Conservation (phyloP, 2,888 invertebrate species). For the Esperia sulphurella region DNA sequence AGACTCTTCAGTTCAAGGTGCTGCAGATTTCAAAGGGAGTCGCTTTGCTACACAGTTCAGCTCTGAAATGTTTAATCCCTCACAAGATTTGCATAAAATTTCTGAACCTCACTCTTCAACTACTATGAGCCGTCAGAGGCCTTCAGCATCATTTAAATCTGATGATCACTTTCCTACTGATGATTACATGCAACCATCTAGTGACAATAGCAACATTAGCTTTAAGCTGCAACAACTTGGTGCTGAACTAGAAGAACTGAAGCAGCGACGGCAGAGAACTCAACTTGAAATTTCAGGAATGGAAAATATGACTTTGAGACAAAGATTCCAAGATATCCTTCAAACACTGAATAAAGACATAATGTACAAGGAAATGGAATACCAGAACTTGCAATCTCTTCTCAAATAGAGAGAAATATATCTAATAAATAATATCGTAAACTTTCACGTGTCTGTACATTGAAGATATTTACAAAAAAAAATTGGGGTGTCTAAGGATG, state of each 20-base stretch:
- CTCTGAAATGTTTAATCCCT: slow-evolving; percentile 31
- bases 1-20: slow-evolving; percentile 47
- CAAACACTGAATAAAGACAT: slow-evolving; percentile 86
- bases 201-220: slow-evolving; percentile 55
- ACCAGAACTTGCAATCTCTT: slow-evolving; percentile 21
- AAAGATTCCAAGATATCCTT: slow-evolving; percentile 86
- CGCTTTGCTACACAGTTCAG: slow-evolving; percentile 33
- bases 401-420: slow-evolving; percentile 9
- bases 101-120: slow-evolving; percentile 10
- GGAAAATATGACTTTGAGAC: slow-evolving; percentile 88
- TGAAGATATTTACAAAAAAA: no score
- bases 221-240: slow-evolving; percentile 82
- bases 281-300: slow-evolving; percentile 88
- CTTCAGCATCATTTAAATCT: slow-evolving; percentile 3
- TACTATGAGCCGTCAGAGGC: slow-evolving; percentile 1
- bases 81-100: slow-evolving; percentile 13
- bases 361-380: slow-evolving; percentile 83
- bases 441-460: no score
- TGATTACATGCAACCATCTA: slow-evolving; percentile 13
- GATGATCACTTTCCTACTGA: slow-evolving; percentile 13
- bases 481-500: no score
- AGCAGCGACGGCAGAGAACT: slow-evolving; percentile 84
- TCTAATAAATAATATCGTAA: no score
- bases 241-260: slow-evolving; percentile 84
- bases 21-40: slow-evolving; percentile 20